These are phyloP conservation scores for Gobius niger DNA, from an alignment of 2,113 vertebrate species.

Conservation along the genomic window DNA sequence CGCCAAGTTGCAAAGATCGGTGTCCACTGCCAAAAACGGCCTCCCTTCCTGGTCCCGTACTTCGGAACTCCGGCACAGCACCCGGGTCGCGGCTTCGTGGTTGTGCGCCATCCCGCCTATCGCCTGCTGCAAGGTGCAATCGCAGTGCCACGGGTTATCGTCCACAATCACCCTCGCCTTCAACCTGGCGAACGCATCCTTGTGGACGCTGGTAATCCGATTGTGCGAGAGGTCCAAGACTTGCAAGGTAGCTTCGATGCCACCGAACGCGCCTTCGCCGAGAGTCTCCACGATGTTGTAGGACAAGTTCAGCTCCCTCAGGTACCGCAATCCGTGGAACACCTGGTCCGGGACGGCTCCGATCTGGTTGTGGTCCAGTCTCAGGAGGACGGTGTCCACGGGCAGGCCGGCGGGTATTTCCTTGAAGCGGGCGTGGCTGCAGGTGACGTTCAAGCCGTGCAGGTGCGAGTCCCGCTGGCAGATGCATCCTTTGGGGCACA, in stretches of 20 bases:
- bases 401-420: constrained; percentile 95
- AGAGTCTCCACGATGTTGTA: constrained; percentile 94
- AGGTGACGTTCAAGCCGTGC: constrained; percentile 89
- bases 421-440: constrained; percentile 95
- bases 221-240: constrained; percentile 96
- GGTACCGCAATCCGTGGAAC: constrained; percentile 90
- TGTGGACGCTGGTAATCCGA: constrained; percentile 93
- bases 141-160: constrained; percentile 98
- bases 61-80: constrained; percentile 93
- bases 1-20: constrained; percentile 94
- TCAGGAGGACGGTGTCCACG: constrained; percentile 88
- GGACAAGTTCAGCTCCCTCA: constrained; percentile 96
- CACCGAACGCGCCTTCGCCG: constrained; percentile 91
- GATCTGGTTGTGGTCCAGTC: constrained; percentile 97
- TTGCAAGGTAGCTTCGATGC: constrained; percentile 91
- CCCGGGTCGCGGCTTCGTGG: constrained; percentile 87
- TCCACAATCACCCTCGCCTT: constrained; percentile 91
- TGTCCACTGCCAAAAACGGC: constrained; percentile 89
- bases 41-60: constrained; percentile 88
- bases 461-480: constrained; percentile 85
- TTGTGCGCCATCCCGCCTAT: constrained; percentile 94
- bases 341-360: constrained; percentile 91
- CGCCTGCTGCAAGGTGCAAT: constrained; percentile 96
- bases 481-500: constrained; percentile 96
- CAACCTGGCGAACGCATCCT: constrained; percentile 91